Conservation (phyloP, 2,797 vertebrate genomes). For the Hybognathus amarus region DNA sequence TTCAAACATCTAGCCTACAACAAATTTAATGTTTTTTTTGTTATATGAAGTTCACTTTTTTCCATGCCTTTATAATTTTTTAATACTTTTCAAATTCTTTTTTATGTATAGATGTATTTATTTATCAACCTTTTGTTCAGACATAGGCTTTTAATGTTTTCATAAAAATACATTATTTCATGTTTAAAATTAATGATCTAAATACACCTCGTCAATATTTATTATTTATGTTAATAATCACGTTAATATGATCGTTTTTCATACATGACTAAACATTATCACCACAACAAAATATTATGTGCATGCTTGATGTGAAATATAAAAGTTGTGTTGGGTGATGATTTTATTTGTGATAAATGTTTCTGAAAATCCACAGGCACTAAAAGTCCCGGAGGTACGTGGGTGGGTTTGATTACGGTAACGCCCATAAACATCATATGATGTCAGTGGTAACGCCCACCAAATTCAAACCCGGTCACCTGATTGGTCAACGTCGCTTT, state of each 20-base stretch:
- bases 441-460: not conserved
- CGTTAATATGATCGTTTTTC: not conserved
- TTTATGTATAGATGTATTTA: not conserved
- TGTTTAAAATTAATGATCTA: not conserved
- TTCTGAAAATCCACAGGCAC: not conserved
- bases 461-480: slow-evolving; percentile 45
- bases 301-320: not conserved
- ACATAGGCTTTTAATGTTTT: not conserved
- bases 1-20: not conserved
- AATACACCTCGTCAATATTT: not conserved
- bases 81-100: not conserved
- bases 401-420: not conserved
- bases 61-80: not conserved
- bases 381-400: not conserved
- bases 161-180: not conserved
- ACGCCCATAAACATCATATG: not conserved
- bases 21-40: not conserved
- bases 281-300: not conserved
- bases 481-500: slow-evolving; percentile 33
- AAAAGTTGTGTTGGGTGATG: not conserved
- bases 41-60: not conserved
- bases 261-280: not conserved
- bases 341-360: not conserved
- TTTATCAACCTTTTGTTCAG: not conserved
- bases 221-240: not conserved